Evolutionary conservation across 2,797 vertebrate genomes (phyloP).

Genomic region (Phylloscopus collybita): DNA sequence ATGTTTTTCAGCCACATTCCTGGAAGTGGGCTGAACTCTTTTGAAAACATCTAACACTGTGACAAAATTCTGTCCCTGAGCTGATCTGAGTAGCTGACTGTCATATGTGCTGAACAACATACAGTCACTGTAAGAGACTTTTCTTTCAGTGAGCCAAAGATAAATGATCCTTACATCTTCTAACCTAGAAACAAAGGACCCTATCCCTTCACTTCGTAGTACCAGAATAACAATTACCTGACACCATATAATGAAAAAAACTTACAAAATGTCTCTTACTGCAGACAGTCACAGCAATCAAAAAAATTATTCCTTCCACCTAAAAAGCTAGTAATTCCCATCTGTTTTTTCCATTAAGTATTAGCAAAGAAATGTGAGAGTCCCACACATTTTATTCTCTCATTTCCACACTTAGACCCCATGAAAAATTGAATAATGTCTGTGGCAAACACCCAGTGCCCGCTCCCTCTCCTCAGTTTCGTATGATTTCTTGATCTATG

Average conservation of each 20-base stretch:
- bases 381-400: conserved; percentile 18
- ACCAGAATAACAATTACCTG: conserved; percentile 24
- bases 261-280: not conserved
- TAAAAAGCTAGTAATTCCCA: conserved; percentile 10
- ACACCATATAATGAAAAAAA: conserved; percentile 14
- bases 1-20: not conserved
- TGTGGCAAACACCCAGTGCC: not conserved
- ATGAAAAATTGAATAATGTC: conserved; percentile 33
- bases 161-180: not conserved
- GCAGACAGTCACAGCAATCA: not conserved
- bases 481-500: not conserved
- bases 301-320: conserved; percentile 39
- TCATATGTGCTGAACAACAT: not conserved
- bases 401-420: conserved; percentile 2
- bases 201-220: not conserved
- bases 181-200: conserved; percentile 30
- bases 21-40: not conserved
- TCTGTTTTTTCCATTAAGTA: conserved; percentile 45
- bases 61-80: not conserved
- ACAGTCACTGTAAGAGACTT: not conserved
- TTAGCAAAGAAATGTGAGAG: conserved; percentile 41
- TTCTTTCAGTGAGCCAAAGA: not conserved
- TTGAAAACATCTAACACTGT: not conserved
- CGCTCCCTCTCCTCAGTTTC: not conserved
- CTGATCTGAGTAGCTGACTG: not conserved